These are phyloP conservation scores for Brachionus koreanus DNA, from an alignment of 1,140 invertebrate species.

Conservation along the genomic window DNA sequence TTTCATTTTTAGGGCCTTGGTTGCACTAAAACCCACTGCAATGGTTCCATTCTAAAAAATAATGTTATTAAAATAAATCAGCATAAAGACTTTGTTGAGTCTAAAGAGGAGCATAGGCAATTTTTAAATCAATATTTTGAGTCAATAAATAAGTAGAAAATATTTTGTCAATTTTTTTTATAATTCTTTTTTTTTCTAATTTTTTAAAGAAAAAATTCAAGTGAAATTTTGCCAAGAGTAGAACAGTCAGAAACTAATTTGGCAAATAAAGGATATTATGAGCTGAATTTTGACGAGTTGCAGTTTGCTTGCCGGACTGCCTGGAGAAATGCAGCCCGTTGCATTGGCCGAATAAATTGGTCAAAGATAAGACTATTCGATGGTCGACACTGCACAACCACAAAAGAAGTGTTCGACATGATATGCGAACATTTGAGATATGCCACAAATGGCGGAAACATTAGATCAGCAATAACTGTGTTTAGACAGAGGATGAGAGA, in stretches of 20 bases:
- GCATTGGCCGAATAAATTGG: conserved; percentile 92
- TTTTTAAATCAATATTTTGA: conserved; percentile 3
- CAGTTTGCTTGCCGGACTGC: conserved; percentile 88
- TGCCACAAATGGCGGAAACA: conserved; percentile 90
- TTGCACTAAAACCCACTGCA: not conserved
- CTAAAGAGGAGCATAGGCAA: not conserved
- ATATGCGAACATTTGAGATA: conserved; percentile 95
- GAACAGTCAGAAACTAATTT: conserved; percentile 71
- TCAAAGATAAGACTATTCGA: conserved; percentile 78
- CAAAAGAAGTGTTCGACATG: conserved; percentile 77
- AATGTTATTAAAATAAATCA: not conserved
- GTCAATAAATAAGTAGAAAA: not conserved
- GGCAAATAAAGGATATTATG: conserved; percentile 66
- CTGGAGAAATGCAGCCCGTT: conserved; percentile 86
- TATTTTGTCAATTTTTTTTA: not conserved
- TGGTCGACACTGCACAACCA: not conserved
- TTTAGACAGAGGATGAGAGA: conserved; percentile 80
- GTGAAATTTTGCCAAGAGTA: conserved; percentile 63
- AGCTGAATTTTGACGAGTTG: conserved; percentile 83
- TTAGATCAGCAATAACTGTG: conserved; percentile 87
- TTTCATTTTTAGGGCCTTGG: not conserved
- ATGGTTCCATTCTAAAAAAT: not conserved
- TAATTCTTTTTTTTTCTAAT: not conserved
- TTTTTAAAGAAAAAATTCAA: conserved; percentile 50
- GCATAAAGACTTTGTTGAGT: not conserved